Evolutionary conservation across 1,140 invertebrate genomes (phyloP), one percentile per base, ranked within the genome.

Genomic region (Ephestia elutella): DNA sequence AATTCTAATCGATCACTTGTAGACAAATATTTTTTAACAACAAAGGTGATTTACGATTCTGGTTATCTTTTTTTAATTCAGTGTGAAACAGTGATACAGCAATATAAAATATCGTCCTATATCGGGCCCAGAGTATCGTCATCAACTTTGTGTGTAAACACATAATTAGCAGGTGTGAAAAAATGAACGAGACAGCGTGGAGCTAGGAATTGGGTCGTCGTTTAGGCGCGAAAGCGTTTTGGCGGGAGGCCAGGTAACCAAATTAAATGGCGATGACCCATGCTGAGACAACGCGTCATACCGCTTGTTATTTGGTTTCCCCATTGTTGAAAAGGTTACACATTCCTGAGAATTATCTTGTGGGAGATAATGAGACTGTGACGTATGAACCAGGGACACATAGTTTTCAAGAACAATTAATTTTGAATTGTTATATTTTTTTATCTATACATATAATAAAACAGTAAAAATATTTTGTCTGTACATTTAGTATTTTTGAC

Each of bases 181-280:
- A 18, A 38, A 50, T 13, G 17, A 13, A 44, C 38, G 49, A 75
- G 67, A 73, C 67, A 50, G 68, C 72, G 66, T 70, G 72, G 69
- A 56, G 62, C 49, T 20, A 58, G 65, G 62, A 78, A 71, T 64
- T 56, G 51, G 75, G 75, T 71, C 75, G 70, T 58, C 51, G 54
- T n/a, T 44, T 44, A 32, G 38, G 38, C 62, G 68, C 67, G 66
- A 72, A 73, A 71, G 71, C 65, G 54, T 25, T 56, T 56, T 78
- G 75, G 73, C 69, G 44, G 17, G 15, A 5, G 32, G 71, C 73
- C 75, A 74, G 58, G 17, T 48, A 57, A 65, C 30, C 3, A 10
- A 32, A 10, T 32, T 7, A 69, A 67, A 71, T 70, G 72, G 66
- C 72, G 68, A 65, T 64, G 68, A 70, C 63, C 65, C 57, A 15